phyloP scores from a whole-genome alignment of 1,140 invertebrate genomes.

The Riptortus pedestris region DNA sequence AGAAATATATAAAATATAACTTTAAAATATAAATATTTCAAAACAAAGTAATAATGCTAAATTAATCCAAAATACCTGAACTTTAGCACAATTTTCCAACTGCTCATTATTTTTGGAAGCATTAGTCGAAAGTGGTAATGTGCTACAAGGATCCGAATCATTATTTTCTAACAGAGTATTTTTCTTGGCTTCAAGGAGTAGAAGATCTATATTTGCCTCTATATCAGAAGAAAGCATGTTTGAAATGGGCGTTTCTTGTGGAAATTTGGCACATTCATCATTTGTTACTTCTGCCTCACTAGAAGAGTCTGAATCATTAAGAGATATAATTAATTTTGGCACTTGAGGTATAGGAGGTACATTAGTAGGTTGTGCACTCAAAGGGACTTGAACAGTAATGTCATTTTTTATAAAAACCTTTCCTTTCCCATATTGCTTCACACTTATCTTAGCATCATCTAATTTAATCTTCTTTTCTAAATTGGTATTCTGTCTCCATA shows the following conservation, averaged over 20 bases:
- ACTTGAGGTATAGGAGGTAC: neutral
- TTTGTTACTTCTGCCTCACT: neutral
- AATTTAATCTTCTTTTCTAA: neutral
- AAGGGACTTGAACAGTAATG: neutral
- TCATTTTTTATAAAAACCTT: neutral
- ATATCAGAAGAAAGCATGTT: neutral
- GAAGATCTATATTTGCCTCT: conserved; percentile 1
- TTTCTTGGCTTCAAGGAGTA: neutral
- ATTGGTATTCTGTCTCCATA: conserved; percentile 2
- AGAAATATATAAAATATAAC: too few species aligned
- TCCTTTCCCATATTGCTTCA: neutral
- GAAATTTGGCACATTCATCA: too few species aligned
- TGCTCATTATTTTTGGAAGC: too few species aligned
- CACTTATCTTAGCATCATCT: neutral
- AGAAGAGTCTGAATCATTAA: conserved; percentile 19
- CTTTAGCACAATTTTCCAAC: too few species aligned
- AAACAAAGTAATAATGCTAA: too few species aligned
- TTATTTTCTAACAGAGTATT: neutral
- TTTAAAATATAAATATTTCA: too few species aligned
- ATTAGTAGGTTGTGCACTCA: neutral
- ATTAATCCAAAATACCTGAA: too few species aligned
- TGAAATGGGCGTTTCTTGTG: neutral
- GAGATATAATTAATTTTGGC: conserved; percentile 19
- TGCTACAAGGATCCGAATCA: too few species aligned
- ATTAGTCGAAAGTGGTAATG: too few species aligned